Conservation (phyloP, 1,140 invertebrate genomes). For the Leptinotarsa lineolata region DNA sequence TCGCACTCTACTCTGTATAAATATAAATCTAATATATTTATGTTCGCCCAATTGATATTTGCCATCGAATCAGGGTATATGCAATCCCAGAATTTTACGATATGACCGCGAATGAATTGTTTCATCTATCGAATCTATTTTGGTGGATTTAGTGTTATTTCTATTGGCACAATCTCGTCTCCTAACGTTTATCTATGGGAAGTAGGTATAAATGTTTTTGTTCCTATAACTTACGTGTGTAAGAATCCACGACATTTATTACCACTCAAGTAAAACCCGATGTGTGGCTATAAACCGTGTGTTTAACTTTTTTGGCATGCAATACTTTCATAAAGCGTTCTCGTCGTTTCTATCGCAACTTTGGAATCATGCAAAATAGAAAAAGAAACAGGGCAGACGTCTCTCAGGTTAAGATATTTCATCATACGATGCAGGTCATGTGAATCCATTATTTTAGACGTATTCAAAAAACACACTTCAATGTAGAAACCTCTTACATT, state of each 20-base stretch:
- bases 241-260: neutral
- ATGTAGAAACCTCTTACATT: too few species aligned
- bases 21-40: too few species aligned
- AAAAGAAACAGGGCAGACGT: too few species aligned
- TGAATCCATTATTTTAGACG: too few species aligned
- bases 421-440: too few species aligned
- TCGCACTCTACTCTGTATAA: too few species aligned
- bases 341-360: too few species aligned
- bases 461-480: too few species aligned
- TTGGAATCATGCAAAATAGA: too few species aligned
- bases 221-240: neutral
- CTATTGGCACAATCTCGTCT: neutral
- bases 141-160: neutral
- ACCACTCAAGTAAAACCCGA: neutral
- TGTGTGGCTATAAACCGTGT: neutral
- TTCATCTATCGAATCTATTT: constrained; percentile 3
- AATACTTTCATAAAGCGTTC: too few species aligned
- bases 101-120: constrained; percentile 1
- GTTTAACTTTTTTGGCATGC: too few species aligned
- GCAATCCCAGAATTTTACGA: neutral
- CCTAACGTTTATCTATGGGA: neutral
- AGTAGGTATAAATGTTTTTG: neutral
- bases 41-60: neutral
- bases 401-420: too few species aligned
- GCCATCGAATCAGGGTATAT: neutral